Evolutionary conservation across 1,140 invertebrate species (phyloP).

Genomic region (Linepithema humile): DNA sequence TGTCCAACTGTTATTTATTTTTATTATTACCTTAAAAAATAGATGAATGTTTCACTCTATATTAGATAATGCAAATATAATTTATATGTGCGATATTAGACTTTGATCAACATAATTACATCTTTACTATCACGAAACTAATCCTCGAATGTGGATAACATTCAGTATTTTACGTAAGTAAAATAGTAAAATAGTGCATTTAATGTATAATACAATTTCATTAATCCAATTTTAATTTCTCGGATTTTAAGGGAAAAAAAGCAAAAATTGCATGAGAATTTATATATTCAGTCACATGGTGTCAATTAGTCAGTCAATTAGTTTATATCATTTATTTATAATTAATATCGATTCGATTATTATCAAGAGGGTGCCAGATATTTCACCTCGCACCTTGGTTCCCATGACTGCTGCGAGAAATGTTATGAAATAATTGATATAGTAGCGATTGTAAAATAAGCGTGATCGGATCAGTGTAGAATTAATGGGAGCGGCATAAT

Average conservation of each 20-base stretch:
- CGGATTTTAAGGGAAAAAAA: too few species aligned
- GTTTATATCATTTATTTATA: too few species aligned
- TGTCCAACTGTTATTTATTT: not conserved
- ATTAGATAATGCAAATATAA: not conserved
- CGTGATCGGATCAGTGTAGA: constrained; percentile 16
- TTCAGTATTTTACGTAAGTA: not conserved
- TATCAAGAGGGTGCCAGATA: not conserved
- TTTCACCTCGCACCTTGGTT: not conserved
- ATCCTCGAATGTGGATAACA: not conserved
- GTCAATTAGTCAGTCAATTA: too few species aligned
- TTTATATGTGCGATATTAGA: not conserved
- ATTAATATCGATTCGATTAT: not conserved
- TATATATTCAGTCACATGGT: too few species aligned
- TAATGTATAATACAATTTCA: too few species aligned
- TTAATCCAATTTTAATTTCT: too few species aligned
- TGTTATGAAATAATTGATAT: constrained; percentile 33
- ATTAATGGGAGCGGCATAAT: constrained; percentile 10
- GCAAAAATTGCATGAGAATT: not conserved
- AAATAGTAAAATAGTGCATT: not conserved
- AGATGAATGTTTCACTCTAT: constrained; percentile 1
- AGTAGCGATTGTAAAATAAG: constrained; percentile 16
- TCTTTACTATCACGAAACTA: not conserved
- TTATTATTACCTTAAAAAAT: not conserved
- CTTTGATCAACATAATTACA: not conserved
- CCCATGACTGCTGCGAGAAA: constrained; percentile 23